Percentiles rank a stretch among this genome's conserved stretches.
Evolutionary conservation across 2,797 vertebrate species (phyloP).

Genomic region (Hylomyscus alleni): DNA sequence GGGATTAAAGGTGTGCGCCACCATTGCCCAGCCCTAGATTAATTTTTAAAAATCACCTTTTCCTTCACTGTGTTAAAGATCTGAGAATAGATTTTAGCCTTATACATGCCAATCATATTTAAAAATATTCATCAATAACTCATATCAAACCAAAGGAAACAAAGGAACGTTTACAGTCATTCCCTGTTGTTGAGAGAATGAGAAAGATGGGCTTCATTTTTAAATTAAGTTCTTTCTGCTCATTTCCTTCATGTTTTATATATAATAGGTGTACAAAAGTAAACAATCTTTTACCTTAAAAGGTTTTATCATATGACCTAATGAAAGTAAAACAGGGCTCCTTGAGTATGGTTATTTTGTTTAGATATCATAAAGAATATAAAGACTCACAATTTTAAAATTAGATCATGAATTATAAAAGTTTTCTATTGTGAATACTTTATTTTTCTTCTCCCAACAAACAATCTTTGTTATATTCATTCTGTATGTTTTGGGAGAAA

Average conservation of each 20-base stretch:
- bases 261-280: background rate
- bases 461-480: conserved; percentile 6
- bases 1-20: no score
- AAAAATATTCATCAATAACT: conserved; percentile 43
- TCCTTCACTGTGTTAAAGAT: background rate
- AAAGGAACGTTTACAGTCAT: background rate
- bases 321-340: background rate
- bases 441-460: conserved; percentile 32
- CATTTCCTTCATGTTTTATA: background rate
- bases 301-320: background rate
- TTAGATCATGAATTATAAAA: background rate
- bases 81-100: background rate
- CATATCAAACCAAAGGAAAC: conserved; percentile 37
- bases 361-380: background rate
- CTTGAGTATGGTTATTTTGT: conserved; percentile 22
- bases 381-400: background rate
- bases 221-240: conserved; percentile 20
- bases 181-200: background rate
- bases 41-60: conserved; percentile 22
- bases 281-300: conserved; percentile 22
- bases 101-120: background rate
- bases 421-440: background rate
- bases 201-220: background rate
- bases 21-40: no score
- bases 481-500: conserved; percentile 6